Percentiles rank a stretch among this genome's conserved stretches.
Conservation (phyloP, 2,888 invertebrate species). For the Hermaeophaga mercurialis region DNA sequence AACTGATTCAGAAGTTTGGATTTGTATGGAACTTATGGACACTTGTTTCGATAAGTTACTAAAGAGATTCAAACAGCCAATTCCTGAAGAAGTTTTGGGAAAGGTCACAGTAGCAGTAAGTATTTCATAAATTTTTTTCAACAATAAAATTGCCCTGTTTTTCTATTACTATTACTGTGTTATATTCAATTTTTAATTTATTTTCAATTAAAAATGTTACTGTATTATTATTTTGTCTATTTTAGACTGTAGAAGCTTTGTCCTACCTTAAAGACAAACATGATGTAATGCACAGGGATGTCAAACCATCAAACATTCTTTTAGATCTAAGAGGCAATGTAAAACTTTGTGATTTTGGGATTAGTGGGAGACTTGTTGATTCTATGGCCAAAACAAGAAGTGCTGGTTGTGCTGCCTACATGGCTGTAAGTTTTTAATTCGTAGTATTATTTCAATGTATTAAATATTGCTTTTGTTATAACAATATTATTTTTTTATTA, state of each 20-base stretch:
- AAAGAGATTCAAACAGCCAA: conserved; percentile 82
- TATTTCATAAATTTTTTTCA: conserved; percentile 4
- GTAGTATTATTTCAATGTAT: too few species aligned
- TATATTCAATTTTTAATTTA: too few species aligned
- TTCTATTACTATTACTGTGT: too few species aligned
- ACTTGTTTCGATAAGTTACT: conserved; percentile 97
- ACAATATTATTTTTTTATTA: too few species aligned
- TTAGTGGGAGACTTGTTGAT: conserved; percentile 96
- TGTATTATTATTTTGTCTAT: conserved; percentile 35
- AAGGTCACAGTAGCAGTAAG: conserved; percentile 94
- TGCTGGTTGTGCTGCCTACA: conserved; percentile 98
- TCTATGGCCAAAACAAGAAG: conserved; percentile 97
- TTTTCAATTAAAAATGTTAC: too few species aligned
- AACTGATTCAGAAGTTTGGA: conserved; percentile 97
- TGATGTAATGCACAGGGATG: conserved; percentile 97
- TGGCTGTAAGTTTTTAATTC: conserved; percentile 87
- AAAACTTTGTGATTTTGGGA: conserved; percentile 99
- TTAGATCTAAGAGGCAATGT: conserved; percentile 94
- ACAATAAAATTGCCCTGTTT: too few species aligned
- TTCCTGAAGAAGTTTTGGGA: conserved; percentile 95
- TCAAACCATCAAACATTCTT: conserved; percentile 98
- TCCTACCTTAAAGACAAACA: conserved; percentile 97
- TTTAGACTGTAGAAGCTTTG: conserved; percentile 91
- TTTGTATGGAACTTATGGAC: conserved; percentile 99
- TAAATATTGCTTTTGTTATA: too few species aligned